Percentiles rank a stretch among this genome's conserved stretches.
Evolutionary conservation across 2,113 vertebrate genomes (phyloP).

Genomic region (Rallus limicola): DNA sequence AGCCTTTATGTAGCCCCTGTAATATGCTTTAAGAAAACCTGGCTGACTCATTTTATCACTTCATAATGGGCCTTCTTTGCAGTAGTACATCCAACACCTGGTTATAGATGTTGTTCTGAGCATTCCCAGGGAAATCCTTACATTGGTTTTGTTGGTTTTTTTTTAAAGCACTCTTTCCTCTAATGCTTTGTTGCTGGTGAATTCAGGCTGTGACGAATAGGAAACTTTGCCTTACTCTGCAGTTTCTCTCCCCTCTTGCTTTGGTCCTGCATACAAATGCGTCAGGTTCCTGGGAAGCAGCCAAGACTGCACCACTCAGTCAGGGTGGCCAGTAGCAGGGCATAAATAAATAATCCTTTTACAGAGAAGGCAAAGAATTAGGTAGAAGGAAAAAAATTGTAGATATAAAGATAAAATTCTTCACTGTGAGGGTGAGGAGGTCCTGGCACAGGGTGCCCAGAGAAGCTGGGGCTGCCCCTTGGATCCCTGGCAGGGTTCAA

Average conservation of each 20-base stretch:
- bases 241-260: background rate
- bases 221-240: slow-evolving; percentile 32
- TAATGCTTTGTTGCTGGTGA: background rate
- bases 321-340: background rate
- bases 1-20: background rate
- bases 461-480: too few species aligned
- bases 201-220: background rate
- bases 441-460: too few species aligned
- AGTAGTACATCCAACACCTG: background rate
- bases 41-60: background rate
- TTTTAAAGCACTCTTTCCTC: background rate
- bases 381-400: too few species aligned
- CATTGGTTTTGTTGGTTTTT: background rate
- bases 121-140: background rate
- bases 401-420: too few species aligned
- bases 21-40: background rate
- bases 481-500: too few species aligned
- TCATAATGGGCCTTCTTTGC: background rate
- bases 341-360: background rate
- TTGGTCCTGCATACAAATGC: slow-evolving; percentile 23
- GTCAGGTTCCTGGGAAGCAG: slow-evolving; percentile 18
- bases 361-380: too few species aligned
- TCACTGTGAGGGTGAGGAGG: too few species aligned
- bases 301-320: slow-evolving; percentile 47
- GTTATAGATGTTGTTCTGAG: background rate